phyloP scores from a whole-genome alignment of 2,888 invertebrate genomes.

The Trachelus iudaicus region DNA sequence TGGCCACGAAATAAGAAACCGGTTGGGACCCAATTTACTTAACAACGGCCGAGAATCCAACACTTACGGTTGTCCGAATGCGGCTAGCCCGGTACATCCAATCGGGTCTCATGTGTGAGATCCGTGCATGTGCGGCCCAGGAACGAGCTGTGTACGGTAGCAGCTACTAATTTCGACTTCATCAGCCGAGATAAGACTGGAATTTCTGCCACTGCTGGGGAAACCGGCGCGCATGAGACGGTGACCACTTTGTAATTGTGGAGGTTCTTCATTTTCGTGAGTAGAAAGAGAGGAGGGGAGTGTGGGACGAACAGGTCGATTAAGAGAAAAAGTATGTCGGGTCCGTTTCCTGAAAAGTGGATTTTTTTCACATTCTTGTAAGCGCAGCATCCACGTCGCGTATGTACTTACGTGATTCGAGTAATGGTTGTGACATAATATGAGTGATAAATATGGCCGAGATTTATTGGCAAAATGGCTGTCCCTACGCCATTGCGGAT shows the following conservation, averaged over 20 bases:
- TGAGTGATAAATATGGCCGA: not conserved
- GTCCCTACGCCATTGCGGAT: constrained; percentile 7
- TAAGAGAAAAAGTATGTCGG: not conserved
- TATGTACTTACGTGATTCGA: not conserved
- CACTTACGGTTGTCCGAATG: constrained; percentile 60
- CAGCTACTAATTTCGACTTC: constrained; percentile 66
- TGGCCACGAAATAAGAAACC: constrained; percentile 65
- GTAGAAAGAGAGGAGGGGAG: not conserved
- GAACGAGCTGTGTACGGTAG: constrained; percentile 59
- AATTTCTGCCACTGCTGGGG: constrained; percentile 51
- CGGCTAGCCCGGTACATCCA: constrained; percentile 19
- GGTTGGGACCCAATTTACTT: constrained; percentile 66
- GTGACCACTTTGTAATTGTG: constrained; percentile 7
- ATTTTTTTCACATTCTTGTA: not conserved
- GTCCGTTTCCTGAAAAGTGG: not conserved
- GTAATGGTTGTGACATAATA: not conserved
- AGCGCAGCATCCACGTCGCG: not conserved
- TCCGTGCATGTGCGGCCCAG: constrained; percentile 39
- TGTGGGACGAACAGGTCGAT: not conserved
- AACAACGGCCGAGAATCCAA: constrained; percentile 65
- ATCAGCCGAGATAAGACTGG: constrained; percentile 63
- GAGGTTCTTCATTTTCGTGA: constrained; percentile 34
- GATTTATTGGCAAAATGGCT: not conserved
- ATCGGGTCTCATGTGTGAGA: not conserved
- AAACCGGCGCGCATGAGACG: constrained; percentile 23